These are phyloP conservation scores for Prietella phreatophila DNA, from an alignment of 2,113 vertebrate genomes.

Conservation along the genomic window DNA sequence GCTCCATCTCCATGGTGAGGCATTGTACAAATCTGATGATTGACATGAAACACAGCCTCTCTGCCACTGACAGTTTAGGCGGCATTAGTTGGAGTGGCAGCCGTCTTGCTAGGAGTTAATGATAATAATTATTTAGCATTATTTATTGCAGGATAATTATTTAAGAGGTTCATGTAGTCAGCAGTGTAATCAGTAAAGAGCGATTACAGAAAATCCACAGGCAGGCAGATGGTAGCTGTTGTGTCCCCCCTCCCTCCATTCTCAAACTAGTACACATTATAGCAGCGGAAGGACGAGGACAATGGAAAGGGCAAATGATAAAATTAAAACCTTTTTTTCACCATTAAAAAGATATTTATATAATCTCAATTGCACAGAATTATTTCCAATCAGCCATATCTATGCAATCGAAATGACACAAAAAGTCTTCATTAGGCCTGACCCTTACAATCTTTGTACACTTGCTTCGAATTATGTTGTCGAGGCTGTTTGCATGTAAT, in stretches of 20 bases:
- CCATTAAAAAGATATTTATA: constrained; percentile 39
- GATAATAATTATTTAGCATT: constrained; percentile 79
- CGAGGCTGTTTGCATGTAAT: constrained; percentile 5
- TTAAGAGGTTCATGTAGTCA: constrained; percentile 80
- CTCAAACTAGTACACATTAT: constrained; percentile 63
- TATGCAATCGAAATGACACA: constrained; percentile 17
- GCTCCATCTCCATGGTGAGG: constrained; percentile 43
- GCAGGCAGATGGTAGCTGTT: constrained; percentile 77
- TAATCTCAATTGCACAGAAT: constrained; percentile 8
- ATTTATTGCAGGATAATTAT: constrained; percentile 80
- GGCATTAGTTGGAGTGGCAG: constrained; percentile 73
- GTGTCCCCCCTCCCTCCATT: constrained; percentile 55
- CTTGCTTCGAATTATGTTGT: background rate
- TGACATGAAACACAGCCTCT: constrained; percentile 56
- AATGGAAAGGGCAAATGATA: constrained; percentile 67
- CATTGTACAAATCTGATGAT: constrained; percentile 54
- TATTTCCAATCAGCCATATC: constrained; percentile 27
- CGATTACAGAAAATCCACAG: constrained; percentile 80
- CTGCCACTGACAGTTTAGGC: constrained; percentile 69
- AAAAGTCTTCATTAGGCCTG: constrained; percentile 16
- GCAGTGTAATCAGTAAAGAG: constrained; percentile 81
- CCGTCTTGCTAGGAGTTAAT: constrained; percentile 80
- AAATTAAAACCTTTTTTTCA: constrained; percentile 55
- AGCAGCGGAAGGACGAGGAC: constrained; percentile 56
- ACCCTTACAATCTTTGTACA: background rate